phyloP scores from a whole-genome alignment of 2,113 vertebrate species.

The Microtus oregoni region DNA sequence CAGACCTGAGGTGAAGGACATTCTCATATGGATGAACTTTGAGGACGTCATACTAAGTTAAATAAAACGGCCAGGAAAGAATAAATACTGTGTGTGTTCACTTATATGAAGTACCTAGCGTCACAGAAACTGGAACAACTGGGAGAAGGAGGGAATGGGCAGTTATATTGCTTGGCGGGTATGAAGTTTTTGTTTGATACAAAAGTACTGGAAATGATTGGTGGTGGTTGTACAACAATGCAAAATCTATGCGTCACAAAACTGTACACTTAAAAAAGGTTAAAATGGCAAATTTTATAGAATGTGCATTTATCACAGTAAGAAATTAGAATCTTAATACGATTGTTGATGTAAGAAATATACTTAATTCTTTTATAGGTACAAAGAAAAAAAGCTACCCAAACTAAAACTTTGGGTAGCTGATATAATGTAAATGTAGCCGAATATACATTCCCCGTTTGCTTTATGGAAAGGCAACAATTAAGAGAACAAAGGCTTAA shows the following conservation, averaged over 20 bases:
- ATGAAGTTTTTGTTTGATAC: background rate
- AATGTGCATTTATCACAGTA: constrained; percentile 17
- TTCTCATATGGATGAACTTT: background rate
- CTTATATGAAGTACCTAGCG: background rate
- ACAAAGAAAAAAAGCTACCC: background rate
- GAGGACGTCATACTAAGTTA: background rate
- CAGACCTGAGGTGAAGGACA: background rate
- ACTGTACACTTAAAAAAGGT: background rate
- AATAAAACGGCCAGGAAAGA: constrained; percentile 15
- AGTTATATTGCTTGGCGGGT: background rate
- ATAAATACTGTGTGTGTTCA: background rate
- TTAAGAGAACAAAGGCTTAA: background rate
- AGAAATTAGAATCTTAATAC: constrained; percentile 20
- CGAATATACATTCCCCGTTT: background rate
- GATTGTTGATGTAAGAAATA: background rate
- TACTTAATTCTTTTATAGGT: background rate
- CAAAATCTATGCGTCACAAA: background rate
- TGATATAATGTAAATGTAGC: background rate
- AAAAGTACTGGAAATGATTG: background rate
- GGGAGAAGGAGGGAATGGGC: background rate
- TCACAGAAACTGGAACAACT: background rate
- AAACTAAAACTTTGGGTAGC: too few species aligned
- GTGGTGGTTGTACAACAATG: background rate
- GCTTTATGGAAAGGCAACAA: background rate
- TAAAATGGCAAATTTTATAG: background rate